These are phyloP conservation scores for Ambastaia sidthimunki DNA, from an alignment of 2,797 vertebrate species.

Conservation along the genomic window DNA sequence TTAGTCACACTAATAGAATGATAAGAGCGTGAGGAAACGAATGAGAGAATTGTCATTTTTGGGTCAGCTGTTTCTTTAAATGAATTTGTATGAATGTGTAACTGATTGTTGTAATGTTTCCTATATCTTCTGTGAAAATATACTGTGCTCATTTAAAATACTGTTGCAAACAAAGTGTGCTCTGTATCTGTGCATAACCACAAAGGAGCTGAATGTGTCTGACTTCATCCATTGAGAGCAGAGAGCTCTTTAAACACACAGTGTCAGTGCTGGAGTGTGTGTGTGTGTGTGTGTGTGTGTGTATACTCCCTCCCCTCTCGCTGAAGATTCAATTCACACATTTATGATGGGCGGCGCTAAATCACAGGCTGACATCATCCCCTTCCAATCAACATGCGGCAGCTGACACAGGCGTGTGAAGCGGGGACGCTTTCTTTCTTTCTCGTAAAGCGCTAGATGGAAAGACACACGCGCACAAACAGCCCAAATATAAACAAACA, in stretches of 20 bases:
- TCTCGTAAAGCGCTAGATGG: not conserved
- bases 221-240: not conserved
- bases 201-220: not conserved
- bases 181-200: not conserved
- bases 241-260: not conserved
- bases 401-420: not conserved
- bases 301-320: too few relatives aligned
- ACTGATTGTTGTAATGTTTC: too few relatives aligned
- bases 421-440: not conserved
- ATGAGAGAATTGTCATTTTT: too few relatives aligned
- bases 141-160: too few relatives aligned
- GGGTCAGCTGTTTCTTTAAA: too few relatives aligned
- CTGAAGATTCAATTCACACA: slow-evolving; percentile 10
- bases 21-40: too few relatives aligned
- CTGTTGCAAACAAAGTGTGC: not conserved
- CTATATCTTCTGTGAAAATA: too few relatives aligned
- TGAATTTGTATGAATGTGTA: too few relatives aligned
- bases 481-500: slow-evolving; percentile 7
- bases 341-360: not conserved
- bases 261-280: not conserved
- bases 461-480: slow-evolving; percentile 42
- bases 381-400: slow-evolving; percentile 6
- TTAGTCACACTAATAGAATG: too few relatives aligned
- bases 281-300: not conserved
- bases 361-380: slow-evolving; percentile 9